Base-by-base conservation (phyloP, 2,888 invertebrate genomes). In the Troides helena region DNA sequence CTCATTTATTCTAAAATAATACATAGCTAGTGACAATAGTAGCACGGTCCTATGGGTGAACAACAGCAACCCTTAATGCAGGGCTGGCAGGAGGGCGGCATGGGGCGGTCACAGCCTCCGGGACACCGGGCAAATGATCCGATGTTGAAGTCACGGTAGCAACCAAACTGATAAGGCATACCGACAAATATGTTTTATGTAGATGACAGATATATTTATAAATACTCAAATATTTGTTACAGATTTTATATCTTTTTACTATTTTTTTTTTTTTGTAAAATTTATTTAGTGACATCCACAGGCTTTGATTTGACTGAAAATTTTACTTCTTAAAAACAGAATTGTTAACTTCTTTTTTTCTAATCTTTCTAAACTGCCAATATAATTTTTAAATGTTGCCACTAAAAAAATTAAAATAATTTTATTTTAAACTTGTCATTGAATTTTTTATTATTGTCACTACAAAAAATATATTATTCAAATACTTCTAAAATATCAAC, bases 121-220 rank as follows among this genome's bases (percentile, higher is more conserved):
- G 86, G 85, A 69, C 89, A 89, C 4, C 87, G 78, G 0, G 87
- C 85, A 73, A 86, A 88, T 0, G 84, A 83, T 0, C 89, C 89
- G 46, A 84, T 80, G 71, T 80, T 84, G 76, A 88, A 89, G 72
- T 84, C 79, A 0, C 89, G 81, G 70, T 90, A 89, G 70, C 88
- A 88, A 2, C 89, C 89, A 71, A 79, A 73, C 70, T 87, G 85
- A 58, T 77, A 79, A 36, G 85, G 85, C 86, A 88, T 87, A 75
- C 53, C 71, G 67, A 10, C 59, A 50, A 57, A 57, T 21, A 57
- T 21, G 8, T 1, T 30, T 4, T 30, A 30, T 30, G 5, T 30
- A 30, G 30, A 30, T 30, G 30, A 30, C 30, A 2, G 30, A 30
- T 30, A 30, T 21, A 57, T 21, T 0, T 21, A 10, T 0, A 57